Evolutionary conservation across 2,113 vertebrate genomes (phyloP), one percentile per base, ranked within the genome.

Genomic region (Setophaga kirtlandii): DNA sequence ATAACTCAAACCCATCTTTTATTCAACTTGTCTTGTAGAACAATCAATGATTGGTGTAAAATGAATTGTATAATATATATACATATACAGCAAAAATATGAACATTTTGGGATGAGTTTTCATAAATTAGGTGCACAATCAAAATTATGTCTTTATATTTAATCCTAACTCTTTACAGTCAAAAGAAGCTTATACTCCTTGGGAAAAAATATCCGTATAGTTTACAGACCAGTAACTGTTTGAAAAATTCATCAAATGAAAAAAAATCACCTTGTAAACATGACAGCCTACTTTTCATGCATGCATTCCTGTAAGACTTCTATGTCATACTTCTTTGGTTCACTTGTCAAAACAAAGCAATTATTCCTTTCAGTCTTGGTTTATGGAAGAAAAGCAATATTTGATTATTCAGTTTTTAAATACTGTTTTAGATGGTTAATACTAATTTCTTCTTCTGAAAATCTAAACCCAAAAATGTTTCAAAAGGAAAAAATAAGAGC

Each of bases 341-440:
- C 86, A 62, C 90, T 94, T 96, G 95, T 96, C 94, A 97, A 97
- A 98, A 97, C 75, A 97, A 94, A 78, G 89, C 87, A 97, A 97
- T 95, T 96, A 93, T 77, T 96, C 56, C 39, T 82, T 92, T 90
- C 78, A 52, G 56, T 88, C 84, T 90, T 87, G 86, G 63, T 82
- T 93, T 93, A 76, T n/a, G 25, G n/a, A 39, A 50, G 53, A 52
- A 90, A 94, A 73, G 73, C 30, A 94, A 68, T 31, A 79, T 79
- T 53, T 46, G 65, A 83, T 82, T 64, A 79, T 76, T 85, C 74
- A 20, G 16, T 88, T 96, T 92, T 84, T 56, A 91, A 78, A 86
- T 52, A 86, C 42, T 56, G 25, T 50, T 94, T 95, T 75, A 90
- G 76, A 75, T 65, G 55, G 77, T 67, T 90, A 94, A 52, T 33